Evolutionary conservation across 2,113 vertebrate genomes (phyloP), one percentile per base, ranked within the genome.

Genomic region (Tragelaphus buxtoni): DNA sequence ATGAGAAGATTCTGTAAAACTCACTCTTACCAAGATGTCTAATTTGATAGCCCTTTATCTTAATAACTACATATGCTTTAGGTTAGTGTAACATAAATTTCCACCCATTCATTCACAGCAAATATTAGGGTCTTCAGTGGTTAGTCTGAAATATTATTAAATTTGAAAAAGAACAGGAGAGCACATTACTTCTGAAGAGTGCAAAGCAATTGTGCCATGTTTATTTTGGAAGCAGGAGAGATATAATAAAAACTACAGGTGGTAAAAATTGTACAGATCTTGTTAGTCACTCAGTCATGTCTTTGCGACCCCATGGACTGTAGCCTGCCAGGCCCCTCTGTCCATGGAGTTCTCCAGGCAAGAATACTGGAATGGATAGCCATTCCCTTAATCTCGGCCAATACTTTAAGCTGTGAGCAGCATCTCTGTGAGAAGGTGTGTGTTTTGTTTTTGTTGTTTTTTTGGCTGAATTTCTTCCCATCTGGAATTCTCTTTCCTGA

Each of bases 81-180:
- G 35, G 22, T 86, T 79, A 82, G 45, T 53, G 17, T 81, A 89
- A 45, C 58, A 79, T 42, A 69, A 96, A 69, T n/a, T 93, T 95
- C 39, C 8, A 84, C 32, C 49, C 53, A 85, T 76, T 90, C 63
- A 65, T 45, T 97, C 35, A 65, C 45, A 72, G 87, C 18, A 93
- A 95, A 76, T 80, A 53, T 97, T 55, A 24, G 49, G 39, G 77
- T 92, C 45, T 76, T 76, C 76, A 51, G 45, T 10, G 3, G 20
- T 69, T 24, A 95, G 53, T 95, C 24, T 95, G 90, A 97, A 96
- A 90, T 81, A 56, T n/a, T 85, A 86, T 76, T 90, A 81, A 69
- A 93, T 55, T 92, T 72, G 84, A 95, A 91, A 79, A 89, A 56
- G 47, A 47, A 17, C 0, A 26, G 26, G 79, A 97, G 60, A 12